These are phyloP conservation scores for Ceyx melanurus DNA, from an alignment of 2,113 vertebrate genomes.

Conservation along the genomic window DNA sequence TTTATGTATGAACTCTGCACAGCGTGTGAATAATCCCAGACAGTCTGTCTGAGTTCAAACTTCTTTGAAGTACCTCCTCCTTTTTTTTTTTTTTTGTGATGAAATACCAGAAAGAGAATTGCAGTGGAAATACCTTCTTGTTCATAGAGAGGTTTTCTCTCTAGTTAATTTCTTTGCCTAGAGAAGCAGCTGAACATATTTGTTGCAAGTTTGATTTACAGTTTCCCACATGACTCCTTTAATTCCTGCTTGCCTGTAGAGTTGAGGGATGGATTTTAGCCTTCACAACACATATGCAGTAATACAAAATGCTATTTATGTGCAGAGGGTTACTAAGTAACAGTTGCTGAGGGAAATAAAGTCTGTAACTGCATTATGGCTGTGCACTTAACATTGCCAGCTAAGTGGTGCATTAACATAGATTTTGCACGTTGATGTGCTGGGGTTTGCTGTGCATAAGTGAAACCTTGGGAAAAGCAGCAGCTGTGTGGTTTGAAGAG, in stretches of 20 bases:
- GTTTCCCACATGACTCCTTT: background rate
- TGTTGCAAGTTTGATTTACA: background rate
- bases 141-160: background rate
- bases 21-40: background rate
- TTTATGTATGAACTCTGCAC: background rate
- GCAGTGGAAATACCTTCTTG: background rate
- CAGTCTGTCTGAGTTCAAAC: background rate
- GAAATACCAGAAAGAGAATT: background rate
- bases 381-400: slow-evolving; percentile 14
- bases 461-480: background rate
- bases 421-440: slow-evolving; percentile 34
- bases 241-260: background rate
- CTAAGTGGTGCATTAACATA: slow-evolving; percentile 47
- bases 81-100: background rate
- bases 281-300: background rate
- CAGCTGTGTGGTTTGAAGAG: background rate
- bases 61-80: background rate
- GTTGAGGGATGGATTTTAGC: background rate
- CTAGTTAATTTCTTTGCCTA: background rate
- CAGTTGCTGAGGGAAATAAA: slow-evolving; percentile 59
- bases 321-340: slow-evolving; percentile 59
- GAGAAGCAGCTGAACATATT: background rate
- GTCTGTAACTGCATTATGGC: slow-evolving; percentile 17
- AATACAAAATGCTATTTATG: slow-evolving; percentile 55
- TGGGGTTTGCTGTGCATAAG: slow-evolving; percentile 2